Conservation (phyloP, 2,113 vertebrate genomes). For the Notarius quadriscutis region DNA sequence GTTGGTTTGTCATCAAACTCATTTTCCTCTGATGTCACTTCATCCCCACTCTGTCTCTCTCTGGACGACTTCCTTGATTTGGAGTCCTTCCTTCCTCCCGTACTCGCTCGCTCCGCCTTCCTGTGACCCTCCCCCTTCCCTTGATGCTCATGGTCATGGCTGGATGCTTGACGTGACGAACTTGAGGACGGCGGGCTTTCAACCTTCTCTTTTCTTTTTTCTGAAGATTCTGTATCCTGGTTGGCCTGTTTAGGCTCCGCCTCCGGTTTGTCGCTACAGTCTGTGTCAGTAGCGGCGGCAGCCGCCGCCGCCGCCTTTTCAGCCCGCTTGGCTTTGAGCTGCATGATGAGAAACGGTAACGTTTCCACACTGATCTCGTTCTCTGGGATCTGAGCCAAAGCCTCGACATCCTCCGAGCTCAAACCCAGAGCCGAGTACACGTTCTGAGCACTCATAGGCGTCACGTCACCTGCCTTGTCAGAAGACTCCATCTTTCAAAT, state of each 20-base stretch:
- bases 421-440: constrained; percentile 87
- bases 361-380: constrained; percentile 88
- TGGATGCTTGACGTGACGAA: not conserved
- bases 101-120: constrained; percentile 9
- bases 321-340: constrained; percentile 84
- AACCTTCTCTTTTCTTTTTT: constrained; percentile 5
- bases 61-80: constrained; percentile 33
- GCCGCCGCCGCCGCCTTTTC: not conserved
- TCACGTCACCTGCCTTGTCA: constrained; percentile 35
- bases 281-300: not conserved
- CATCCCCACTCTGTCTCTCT: constrained; percentile 34
- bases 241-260: not conserved
- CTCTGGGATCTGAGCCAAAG: constrained; percentile 88
- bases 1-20: constrained; percentile 43
- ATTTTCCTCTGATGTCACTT: not conserved
- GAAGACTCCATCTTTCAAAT: constrained; percentile 40
- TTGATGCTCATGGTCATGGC: constrained; percentile 30
- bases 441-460: constrained; percentile 81
- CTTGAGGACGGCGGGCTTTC: constrained; percentile 23
- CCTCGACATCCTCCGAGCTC: constrained; percentile 86
- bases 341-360: constrained; percentile 86
- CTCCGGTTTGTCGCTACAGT: not conserved
- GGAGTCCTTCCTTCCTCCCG: constrained; percentile 37
- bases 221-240: not conserved
- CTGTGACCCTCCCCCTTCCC: constrained; percentile 29